Percentiles rank a stretch among this genome's conserved stretches.
Conservation (phyloP, 2,113 vertebrate genomes). For the Mustela nigripes region DNA sequence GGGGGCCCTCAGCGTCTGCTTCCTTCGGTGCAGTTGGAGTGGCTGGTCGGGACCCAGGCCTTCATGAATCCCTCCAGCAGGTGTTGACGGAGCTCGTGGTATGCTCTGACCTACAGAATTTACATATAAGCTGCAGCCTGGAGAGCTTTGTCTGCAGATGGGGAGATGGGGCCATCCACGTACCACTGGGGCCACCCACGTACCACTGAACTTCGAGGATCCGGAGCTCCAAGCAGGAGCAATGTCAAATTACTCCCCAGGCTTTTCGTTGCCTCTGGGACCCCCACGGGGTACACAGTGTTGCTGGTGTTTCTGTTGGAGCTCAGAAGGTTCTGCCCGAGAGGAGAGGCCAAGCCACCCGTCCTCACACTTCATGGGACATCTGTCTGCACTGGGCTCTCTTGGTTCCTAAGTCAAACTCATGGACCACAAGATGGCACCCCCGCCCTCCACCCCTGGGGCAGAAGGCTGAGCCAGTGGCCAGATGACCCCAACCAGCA, state of each 20-base stretch:
- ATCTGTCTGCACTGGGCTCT: not conserved
- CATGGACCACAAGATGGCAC: not conserved
- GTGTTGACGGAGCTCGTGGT: not conserved
- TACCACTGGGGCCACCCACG: no score
- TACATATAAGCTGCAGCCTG: not conserved
- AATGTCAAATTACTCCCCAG: not conserved
- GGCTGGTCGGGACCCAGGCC: not conserved
- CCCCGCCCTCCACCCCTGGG: not conserved
- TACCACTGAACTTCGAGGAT: not conserved
- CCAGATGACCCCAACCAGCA: not conserved
- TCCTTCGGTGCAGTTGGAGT: not conserved
- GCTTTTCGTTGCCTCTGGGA: not conserved
- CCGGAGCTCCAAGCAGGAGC: not conserved
- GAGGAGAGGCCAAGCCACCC: not conserved
- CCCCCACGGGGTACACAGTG: not conserved
- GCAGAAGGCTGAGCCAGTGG: not conserved
- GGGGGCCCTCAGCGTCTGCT: not conserved
- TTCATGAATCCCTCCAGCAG: not conserved
- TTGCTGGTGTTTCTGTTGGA: not conserved
- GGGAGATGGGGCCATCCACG: not conserved
- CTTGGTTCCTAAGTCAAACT: not conserved
- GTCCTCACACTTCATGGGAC: rapidly evolving
- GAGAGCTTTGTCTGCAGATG: not conserved
- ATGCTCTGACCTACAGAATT: not conserved
- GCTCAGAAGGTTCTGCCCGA: not conserved